Base-by-base conservation (phyloP, 1,140 invertebrate genomes). In the Drosophila varians region DNA sequence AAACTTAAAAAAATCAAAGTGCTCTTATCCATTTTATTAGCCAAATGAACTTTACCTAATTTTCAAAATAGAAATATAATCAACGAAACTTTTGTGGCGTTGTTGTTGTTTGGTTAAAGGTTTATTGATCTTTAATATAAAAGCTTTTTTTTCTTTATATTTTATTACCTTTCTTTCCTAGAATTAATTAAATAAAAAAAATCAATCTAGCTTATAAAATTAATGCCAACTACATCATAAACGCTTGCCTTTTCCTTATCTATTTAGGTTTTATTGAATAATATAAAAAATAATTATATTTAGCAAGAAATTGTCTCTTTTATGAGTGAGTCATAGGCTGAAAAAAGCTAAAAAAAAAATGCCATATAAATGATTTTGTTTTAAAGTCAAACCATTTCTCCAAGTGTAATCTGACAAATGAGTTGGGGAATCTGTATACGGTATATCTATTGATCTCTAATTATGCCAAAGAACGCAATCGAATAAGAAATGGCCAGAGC, bases 371-470 rank as follows among this genome's bases (percentile, higher is more conserved):
- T n/a, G n/a, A n/a, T n/a, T n/a, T n/a, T n/a, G n/a, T n/a, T n/a
- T n/a, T n/a, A n/a, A n/a, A n/a, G n/a, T n/a, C n/a, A n/a, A n/a
- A n/a, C n/a, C n/a, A n/a, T 21, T 21, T 21, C 4, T 21, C 4
- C 2, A 3, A n/a, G 28, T 31, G 28, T 31, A 31, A n/a, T 31
- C 62, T 68, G 64, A 68, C 64, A 68, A 68, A 66, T 68, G 61
- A 65, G 64, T 61, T 42, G 45, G 47, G 64, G 26, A 53, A 66
- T 52, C 60, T 65, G 21, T 66, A 66, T 65, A 52, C 47, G 64
- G 64, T 0, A 26, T 65, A 66, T 66, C 64, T 53, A 66, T 73
- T 73, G 69, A 72, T 69, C 65, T 71, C 64, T 66, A 66, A 66
- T 66, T 66, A 66, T 66, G 64, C 64, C 61, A 12, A 21, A 25